Percentiles rank a stretch among this genome's conserved stretches.
Conservation (phyloP, 2,113 vertebrate genomes). For the Vicugna pacos region DNA sequence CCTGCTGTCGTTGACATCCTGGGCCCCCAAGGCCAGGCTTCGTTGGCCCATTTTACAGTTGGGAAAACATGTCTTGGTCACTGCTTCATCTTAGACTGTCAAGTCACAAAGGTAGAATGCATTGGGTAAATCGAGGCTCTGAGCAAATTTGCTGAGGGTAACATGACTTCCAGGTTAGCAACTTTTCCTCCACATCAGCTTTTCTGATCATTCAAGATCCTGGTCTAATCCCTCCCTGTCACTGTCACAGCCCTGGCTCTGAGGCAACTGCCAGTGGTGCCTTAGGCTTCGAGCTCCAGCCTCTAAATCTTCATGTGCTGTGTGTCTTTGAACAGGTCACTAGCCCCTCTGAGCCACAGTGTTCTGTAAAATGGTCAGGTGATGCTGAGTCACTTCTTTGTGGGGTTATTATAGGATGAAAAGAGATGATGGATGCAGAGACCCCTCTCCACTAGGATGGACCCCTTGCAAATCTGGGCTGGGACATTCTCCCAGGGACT, state of each 20-base stretch:
- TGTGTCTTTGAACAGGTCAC: not conserved
- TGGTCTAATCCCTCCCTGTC: not conserved
- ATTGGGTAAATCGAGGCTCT: not conserved
- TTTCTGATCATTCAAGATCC: not conserved
- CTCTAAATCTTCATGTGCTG: not conserved
- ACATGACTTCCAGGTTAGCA: rapidly evolving
- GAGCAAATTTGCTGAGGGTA: not conserved
- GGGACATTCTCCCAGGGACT: not conserved
- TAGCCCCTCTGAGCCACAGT: not conserved
- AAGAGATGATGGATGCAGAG: not conserved
- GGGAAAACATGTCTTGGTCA: not conserved
- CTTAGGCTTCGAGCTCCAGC: not conserved
- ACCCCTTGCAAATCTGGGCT: not conserved
- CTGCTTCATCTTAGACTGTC: not conserved
- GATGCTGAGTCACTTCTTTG: not conserved
- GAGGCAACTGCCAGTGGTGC: not conserved
- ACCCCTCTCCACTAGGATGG: not conserved
- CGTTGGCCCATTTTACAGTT: not conserved
- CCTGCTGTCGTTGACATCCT: not conserved
- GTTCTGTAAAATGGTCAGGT: not conserved
- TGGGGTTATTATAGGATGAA: not conserved
- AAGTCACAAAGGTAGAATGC: not conserved
- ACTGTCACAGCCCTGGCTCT: not conserved
- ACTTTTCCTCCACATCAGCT: not conserved
- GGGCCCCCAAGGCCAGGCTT: not conserved